These are phyloP conservation scores for Ctenosaura bakeri DNA, from an alignment of 2,797 vertebrate genomes.

Conservation along the genomic window DNA sequence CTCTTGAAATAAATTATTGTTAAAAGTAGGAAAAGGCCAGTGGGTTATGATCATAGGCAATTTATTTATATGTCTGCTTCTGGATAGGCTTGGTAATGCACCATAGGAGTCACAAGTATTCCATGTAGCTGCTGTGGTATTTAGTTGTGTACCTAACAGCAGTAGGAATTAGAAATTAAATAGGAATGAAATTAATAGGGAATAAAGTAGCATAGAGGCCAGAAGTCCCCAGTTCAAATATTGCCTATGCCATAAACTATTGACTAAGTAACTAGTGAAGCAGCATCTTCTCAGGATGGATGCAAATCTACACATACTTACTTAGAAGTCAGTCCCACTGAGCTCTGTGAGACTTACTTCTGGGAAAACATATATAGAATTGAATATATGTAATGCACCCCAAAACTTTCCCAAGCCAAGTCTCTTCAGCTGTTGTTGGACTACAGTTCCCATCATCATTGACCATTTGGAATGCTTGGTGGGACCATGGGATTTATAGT, in stretches of 20 bases:
- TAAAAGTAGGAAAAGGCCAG: background rate
- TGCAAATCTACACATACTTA: background rate
- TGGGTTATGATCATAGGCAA: background rate
- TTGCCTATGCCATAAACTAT: background rate
- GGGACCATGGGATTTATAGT: background rate
- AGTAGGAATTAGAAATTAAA: background rate
- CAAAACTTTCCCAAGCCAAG: background rate
- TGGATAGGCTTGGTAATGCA: background rate
- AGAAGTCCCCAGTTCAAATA: background rate
- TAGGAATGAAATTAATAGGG: no score
- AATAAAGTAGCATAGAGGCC: background rate
- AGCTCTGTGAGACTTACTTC: background rate
- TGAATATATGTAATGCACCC: background rate
- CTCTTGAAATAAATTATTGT: conserved; percentile 1
- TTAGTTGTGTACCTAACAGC: background rate
- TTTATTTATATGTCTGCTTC: background rate
- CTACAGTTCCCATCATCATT: background rate
- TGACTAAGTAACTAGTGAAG: background rate
- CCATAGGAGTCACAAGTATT: background rate
- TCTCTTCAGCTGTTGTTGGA: no score
- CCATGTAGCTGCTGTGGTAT: background rate
- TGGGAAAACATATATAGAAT: background rate
- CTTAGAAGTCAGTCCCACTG: background rate
- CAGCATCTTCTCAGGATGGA: background rate
- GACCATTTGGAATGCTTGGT: no score